Percentiles rank a stretch among this genome's conserved stretches.
These are phyloP conservation scores for Leptoteleia sp. DNA, from an alignment of 1,140 invertebrate species.

Conservation along the genomic window DNA sequence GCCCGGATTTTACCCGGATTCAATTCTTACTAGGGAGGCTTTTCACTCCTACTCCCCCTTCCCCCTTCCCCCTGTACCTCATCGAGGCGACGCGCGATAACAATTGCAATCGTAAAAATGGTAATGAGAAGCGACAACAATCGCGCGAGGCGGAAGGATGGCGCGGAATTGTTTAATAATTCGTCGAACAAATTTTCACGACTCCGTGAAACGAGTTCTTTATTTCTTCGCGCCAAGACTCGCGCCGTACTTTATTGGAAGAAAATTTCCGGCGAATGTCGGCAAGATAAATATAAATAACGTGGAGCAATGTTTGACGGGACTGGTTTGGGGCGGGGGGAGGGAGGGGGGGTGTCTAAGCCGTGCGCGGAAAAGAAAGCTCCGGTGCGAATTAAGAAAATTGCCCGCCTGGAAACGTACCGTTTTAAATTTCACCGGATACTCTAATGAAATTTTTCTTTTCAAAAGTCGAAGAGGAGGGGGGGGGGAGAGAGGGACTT, in stretches of 20 bases:
- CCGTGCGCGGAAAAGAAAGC: conserved; percentile 1
- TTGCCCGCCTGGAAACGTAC: conserved; percentile 12
- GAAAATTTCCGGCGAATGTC: conserved; percentile 23
- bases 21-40: no score
- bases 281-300: conserved; percentile 29
- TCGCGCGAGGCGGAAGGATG: no score
- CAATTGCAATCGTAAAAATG: no score
- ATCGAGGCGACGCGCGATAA: no score
- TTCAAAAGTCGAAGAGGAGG: no score
- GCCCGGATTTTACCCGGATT: no score
- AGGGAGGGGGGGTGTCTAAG: not conserved
- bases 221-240: conserved; percentile 4
- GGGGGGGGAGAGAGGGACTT: no score
- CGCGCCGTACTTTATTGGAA: conserved; percentile 10
- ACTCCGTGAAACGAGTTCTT: conserved; percentile 5
- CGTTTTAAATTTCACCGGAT: conserved; percentile 18
- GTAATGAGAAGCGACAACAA: no score
- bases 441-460: conserved; percentile 23
- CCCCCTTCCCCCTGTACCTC: no score
- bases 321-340: no score
- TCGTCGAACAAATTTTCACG: not conserved
- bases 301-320: conserved; percentile 8
- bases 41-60: no score
- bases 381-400: conserved; percentile 8
- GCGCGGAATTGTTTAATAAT: no score